Base-by-base conservation (phyloP, 1,140 invertebrate species). In the Pseudomyrmex pallidus region DNA sequence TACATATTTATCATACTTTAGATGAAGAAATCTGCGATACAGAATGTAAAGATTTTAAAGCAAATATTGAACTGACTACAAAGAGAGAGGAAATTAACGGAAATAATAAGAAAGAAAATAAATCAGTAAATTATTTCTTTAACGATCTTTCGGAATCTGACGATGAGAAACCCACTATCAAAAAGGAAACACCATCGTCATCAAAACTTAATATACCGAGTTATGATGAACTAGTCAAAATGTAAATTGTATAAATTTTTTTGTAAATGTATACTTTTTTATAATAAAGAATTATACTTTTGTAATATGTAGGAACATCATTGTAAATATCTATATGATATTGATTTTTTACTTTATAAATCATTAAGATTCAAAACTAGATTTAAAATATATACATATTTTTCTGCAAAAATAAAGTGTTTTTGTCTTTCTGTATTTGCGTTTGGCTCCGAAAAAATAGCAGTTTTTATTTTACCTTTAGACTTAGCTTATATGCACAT, bases 401-500 rank as follows among this genome's bases (percentile, higher is more conserved):
- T 35, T 5, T 7, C 35, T 35, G 7, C 7, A 35, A 35, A 35
- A 35, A 35, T 0, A 35, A 4, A 7, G 0, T 0, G 35, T 35
- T 35, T 35, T 35, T 3, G 2, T 0, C 2, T 35, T 35, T 35
- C 35, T 35, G 4, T 7, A 35, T 35, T 35, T 35, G 4, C 5
- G 35, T 35, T 35, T 35, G 5, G 5, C 35, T 35, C 35, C 35
- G 35, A 35, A 7, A 35, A 35, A 35, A 35, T 35, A 35, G 35
- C 35, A 0, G 5, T 35, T 35, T 7, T 35, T 35, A 35, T 35
- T 35, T 35, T 35, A 35, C 5, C 35, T 7, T 35, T 35, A 35
- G 61, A 64, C 87, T 85, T 90, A 90, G 91, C 90, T 90, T 91
- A 74, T 91, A 91, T 90, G 90, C 91, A 92, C 76, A 87, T 84